phyloP scores from a whole-genome alignment of 2,888 invertebrate species.

The Trileptium ribeirensis region DNA sequence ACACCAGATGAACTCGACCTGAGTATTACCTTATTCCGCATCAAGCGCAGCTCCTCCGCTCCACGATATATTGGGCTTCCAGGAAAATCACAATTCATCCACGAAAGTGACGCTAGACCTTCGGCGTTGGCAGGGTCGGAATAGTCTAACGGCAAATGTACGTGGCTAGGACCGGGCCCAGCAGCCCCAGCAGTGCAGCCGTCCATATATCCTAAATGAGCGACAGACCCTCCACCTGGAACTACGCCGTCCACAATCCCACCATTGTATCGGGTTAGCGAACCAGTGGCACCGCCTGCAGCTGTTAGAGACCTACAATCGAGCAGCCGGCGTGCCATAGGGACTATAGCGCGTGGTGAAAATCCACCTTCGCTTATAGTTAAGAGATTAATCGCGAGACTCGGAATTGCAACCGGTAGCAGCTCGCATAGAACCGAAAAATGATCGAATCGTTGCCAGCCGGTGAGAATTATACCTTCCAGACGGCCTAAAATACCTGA shows the following conservation, averaged over 20 bases:
- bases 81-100: not conserved
- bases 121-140: not conserved
- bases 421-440: slow-evolving; percentile 54
- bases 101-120: not conserved
- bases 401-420: slow-evolving; percentile 54
- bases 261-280: not conserved
- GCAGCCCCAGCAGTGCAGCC: not conserved
- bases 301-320: not conserved
- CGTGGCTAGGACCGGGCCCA: not conserved
- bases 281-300: not conserved
- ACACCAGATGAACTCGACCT: too few relatives aligned
- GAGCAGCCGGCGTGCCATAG: not conserved
- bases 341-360: not conserved
- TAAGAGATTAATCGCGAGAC: slow-evolving; percentile 48
- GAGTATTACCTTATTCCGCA: not conserved
- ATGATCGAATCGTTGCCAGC: slow-evolving; percentile 54
- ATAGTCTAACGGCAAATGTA: not conserved
- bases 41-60: not conserved
- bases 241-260: not conserved
- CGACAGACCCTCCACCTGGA: not conserved
- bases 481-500: slow-evolving; percentile 32
- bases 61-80: not conserved
- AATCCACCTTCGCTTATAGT: not conserved
- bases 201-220: not conserved
- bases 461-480: slow-evolving; percentile 45